Conservation (phyloP, 2,113 vertebrate species). For the Indicator indicator region DNA sequence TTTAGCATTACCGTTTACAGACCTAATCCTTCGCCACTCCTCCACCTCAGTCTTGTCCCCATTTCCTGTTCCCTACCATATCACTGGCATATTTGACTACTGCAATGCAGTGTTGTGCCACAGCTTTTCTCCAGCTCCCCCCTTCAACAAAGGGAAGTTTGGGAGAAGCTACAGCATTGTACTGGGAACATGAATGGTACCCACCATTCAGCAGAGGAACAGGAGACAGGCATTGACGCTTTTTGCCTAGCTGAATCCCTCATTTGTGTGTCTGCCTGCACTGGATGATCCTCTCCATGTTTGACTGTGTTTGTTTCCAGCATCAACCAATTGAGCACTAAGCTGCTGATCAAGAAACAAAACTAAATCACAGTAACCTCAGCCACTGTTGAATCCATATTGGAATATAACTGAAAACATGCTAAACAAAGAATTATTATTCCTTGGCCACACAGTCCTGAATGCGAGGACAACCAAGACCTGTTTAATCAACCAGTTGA, state of each 20-base stretch:
- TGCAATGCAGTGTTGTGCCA: neutral
- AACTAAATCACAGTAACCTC: neutral
- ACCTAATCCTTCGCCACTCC: neutral
- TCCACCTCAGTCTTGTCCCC: neutral
- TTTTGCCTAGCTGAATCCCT: neutral
- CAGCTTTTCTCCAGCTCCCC: neutral
- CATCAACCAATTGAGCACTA: neutral
- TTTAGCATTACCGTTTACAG: neutral
- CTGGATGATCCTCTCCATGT: neutral
- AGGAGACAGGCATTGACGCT: neutral
- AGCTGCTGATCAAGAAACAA: neutral
- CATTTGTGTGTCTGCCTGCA: neutral
- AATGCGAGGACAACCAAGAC: neutral
- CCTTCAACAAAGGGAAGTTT: neutral
- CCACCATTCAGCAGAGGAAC: neutral
- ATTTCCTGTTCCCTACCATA: neutral
- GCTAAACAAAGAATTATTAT: neutral
- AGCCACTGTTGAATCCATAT: neutral
- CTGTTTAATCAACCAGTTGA: neutral
- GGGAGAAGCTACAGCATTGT: neutral
- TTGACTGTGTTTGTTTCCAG: neutral
- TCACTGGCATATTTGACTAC: neutral
- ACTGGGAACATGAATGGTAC: neutral
- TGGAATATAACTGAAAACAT: neutral
- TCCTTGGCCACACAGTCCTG: neutral